These are phyloP conservation scores for Taenioides sp. DNA, from an alignment of 2,797 vertebrate species.

Conservation along the genomic window DNA sequence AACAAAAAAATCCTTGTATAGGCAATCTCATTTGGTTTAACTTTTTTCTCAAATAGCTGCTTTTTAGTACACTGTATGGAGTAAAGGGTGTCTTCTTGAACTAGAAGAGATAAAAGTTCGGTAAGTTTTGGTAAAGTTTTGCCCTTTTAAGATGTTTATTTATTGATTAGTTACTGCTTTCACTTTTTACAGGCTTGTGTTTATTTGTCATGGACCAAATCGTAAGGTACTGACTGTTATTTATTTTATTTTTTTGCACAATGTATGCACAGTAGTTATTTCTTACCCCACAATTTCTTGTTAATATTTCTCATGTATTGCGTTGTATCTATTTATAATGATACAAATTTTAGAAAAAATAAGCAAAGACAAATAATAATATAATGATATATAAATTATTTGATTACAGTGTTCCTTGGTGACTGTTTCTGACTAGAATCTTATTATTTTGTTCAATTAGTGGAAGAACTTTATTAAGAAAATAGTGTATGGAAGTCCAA, in stretches of 20 bases:
- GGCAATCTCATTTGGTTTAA: no score
- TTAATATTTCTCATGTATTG: not conserved
- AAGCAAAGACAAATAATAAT: not conserved
- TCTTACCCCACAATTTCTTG: not conserved
- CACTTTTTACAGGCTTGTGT: not conserved
- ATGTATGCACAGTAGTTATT: not conserved
- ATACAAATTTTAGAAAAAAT: not conserved
- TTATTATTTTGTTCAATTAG: not conserved
- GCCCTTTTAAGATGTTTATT: not conserved
- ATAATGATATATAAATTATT: not conserved
- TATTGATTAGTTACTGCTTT: not conserved
- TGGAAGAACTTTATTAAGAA: not conserved
- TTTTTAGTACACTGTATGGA: no score
- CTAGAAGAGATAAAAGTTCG: not conserved
- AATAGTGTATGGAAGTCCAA: no score
- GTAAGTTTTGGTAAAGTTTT: not conserved
- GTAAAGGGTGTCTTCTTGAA: not conserved
- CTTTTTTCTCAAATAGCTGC: no score
- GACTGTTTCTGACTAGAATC: not conserved
- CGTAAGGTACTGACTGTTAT: not conserved
- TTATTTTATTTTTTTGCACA: not conserved
- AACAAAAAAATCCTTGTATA: no score
- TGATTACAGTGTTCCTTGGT: not conserved
- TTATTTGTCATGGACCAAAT: conserved; percentile 29
- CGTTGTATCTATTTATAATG: not conserved